Evolutionary conservation across 1,140 invertebrate species (phyloP), one percentile per base, ranked within the genome.

Genomic region (Theocolax elegans): DNA sequence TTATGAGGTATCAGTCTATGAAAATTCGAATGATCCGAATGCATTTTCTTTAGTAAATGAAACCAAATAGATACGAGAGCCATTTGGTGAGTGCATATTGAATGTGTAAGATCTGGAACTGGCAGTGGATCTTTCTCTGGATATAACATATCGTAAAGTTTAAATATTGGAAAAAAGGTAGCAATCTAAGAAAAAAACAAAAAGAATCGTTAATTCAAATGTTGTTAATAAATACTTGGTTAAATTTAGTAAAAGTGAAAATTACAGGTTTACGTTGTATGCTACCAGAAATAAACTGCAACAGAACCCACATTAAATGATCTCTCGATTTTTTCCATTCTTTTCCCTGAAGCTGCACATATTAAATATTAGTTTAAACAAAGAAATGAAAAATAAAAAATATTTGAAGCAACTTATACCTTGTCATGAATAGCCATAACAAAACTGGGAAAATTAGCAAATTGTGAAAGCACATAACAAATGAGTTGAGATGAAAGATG

Each of bases 1-100:
- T 94, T 92, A 72, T 90, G 89, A 0, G 96, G 96, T 78, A 97
- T 90, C 0, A 94, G 91, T 73, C 93, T 83, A 59, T 90, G 91
- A 77, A 95, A 91, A 72, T 91, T 93, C 64, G 91, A 89, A 74
- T 93, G 92, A 74, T 95, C 93, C 13, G 89, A 89, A 78, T 95
- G 93, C 10, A 95, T 96, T 85, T 98, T 98, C 81, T 96, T 97
- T 68, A 95, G 87, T 38, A 98, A 87, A 86, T 98, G 96, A 78
- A 98, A 96, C 95, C 96, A 98, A 79, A 98, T 97, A 77, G 95
- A 97, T 7, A 95, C 95, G 44, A 95, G 92, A 1, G 97, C 95
- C 91, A 98, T 94, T 83, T 95, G 93, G 79, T 95, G 92, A 15
- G 95, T 96, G 76, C 94, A 95, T 46, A 93, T 90, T 51, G 94